Base-by-base conservation (phyloP, 2,888 invertebrate genomes). In the Drosophila parthenogenetica region DNA sequence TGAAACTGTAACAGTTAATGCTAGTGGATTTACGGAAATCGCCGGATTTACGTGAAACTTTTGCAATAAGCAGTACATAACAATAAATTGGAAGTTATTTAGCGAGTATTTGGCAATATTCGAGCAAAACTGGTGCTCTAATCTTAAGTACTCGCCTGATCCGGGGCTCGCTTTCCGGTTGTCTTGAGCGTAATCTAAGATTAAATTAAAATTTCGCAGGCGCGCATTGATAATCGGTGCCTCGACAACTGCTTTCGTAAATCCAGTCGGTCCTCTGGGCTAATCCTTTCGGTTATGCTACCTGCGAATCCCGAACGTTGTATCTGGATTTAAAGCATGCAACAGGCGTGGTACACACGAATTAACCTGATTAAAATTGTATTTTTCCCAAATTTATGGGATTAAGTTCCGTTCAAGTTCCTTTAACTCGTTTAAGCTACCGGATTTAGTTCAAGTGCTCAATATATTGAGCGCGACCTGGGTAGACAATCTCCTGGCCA, bases 371-470 rank as follows among this genome's bases (percentile, higher is more conserved):
- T 90, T 90, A 87, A 89, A 85, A 80, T 87, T 77, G 77, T 73
- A 88, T 84, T 87, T 90, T 90, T 83, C 78, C 81, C 79, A 90
- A 87, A 88, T 90, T 89, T 84, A 87, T 87, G 81, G 86, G 78
- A 81, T 88, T 90, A 88, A 89, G 89, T 90, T 90, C 83, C 83
- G 89, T 87, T 82, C 80, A 81, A 87, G 90, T 89, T 87, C 78
- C 81, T 89, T 90, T 90, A 90, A 90, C 90, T 90, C 90, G 85
- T 90, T 90, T 89, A 83, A 87, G 89, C 90, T 90, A 90, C 89
- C 87, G 90, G 89, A 89, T 89, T 90, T 86, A 79, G 78, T 81
- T 83, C 77, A 88, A 83, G 81, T 81, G 77, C 68, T 67, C 55
- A 58, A 59, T 62, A 50, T 45, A 51, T 55, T 19, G 49, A 51